phyloP scores from a whole-genome alignment of 2,888 invertebrate genomes.

The Oligia fasciuncula region DNA sequence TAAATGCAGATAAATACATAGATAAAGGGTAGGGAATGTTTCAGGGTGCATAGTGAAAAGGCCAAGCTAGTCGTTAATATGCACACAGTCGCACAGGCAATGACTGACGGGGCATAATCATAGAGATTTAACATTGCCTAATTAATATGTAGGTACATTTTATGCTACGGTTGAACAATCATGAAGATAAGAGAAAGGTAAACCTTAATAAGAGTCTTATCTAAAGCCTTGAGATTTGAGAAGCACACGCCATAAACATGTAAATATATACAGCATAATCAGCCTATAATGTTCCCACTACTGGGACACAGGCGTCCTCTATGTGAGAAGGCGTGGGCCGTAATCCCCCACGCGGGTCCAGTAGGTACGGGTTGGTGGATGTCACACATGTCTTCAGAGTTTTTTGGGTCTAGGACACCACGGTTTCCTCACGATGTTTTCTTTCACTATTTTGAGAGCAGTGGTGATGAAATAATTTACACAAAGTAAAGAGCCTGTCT shows the following conservation, averaged over 20 bases:
- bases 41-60: slow-evolving; percentile 80
- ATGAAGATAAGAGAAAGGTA: slow-evolving; percentile 31
- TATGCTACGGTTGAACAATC: slow-evolving; percentile 16
- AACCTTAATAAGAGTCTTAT: slow-evolving; percentile 25
- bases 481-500: not conserved
- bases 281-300: not conserved
- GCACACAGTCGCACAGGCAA: slow-evolving; percentile 12
- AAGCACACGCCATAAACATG: slow-evolving; percentile 16
- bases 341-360: not conserved
- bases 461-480: not conserved
- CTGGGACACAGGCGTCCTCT: not conserved
- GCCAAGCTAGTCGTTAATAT: slow-evolving; percentile 70
- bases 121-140: slow-evolving; percentile 30
- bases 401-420: not conserved
- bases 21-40: slow-evolving; percentile 54
- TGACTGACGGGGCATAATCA: slow-evolving; percentile 24
- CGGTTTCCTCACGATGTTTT: not conserved
- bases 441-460: not conserved
- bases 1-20: slow-evolving; percentile 48
- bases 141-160: slow-evolving; percentile 25
- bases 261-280: slow-evolving; percentile 8
- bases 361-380: not conserved
- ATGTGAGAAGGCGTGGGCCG: not conserved
- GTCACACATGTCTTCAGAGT: not conserved
- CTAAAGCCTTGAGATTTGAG: slow-evolving; percentile 20